Evolutionary conservation across 2,113 vertebrate genomes (phyloP).

Genomic region (Halcyon senegalensis): DNA sequence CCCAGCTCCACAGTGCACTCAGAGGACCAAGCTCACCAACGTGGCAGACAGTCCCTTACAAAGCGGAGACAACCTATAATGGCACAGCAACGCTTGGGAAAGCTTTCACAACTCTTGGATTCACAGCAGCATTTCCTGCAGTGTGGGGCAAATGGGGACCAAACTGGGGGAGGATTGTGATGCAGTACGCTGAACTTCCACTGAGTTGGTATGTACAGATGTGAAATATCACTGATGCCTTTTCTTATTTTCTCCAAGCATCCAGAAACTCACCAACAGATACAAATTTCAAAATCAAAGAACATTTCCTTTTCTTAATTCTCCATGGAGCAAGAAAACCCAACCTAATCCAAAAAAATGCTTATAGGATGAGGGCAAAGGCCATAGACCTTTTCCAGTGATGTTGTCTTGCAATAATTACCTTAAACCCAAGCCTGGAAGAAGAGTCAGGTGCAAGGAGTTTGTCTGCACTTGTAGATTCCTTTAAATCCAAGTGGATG

Average conservation of each 20-base stretch:
- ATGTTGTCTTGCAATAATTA: neutral
- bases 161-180: neutral
- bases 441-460: neutral
- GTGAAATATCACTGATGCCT: neutral
- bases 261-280: neutral
- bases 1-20: neutral
- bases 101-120: neutral
- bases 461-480: neutral
- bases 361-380: neutral
- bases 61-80: rapidly evolving
- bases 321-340: neutral
- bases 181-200: neutral
- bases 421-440: neutral
- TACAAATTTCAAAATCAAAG: neutral
- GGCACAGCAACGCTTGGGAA: neutral
- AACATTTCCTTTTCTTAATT: neutral
- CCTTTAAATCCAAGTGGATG: neutral
- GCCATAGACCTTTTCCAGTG: neutral
- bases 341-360: neutral
- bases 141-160: neutral
- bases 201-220: neutral
- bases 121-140: neutral
- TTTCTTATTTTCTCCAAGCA: neutral
- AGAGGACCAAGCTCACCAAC: neutral
- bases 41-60: no score